phyloP scores from a whole-genome alignment of 92 coral and sea anemone genomes.

The Epizoanthus stellaris region DNA sequence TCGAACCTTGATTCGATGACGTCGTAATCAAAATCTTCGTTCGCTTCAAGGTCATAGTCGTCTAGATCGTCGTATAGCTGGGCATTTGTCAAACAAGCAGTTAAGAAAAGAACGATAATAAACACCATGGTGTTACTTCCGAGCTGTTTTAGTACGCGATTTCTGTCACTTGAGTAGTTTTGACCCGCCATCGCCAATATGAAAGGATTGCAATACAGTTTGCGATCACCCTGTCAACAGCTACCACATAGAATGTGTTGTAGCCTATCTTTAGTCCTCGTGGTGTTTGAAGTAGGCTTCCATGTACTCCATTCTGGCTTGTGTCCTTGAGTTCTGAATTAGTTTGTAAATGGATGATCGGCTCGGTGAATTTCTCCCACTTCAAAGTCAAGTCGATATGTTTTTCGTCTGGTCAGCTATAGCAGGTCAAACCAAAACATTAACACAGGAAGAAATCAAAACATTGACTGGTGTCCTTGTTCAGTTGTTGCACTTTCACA shows the following conservation, averaged over 20 bases:
- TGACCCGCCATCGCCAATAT: too few relatives aligned
- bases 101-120: neutral
- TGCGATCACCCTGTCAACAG: too few relatives aligned
- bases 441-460: neutral
- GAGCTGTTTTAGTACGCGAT: too few relatives aligned
- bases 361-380: too few relatives aligned
- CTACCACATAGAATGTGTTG: too few relatives aligned
- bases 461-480: constrained; percentile 12
- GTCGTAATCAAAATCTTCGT: neutral
- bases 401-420: neutral
- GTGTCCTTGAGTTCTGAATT: too few relatives aligned
- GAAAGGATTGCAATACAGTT: too few relatives aligned
- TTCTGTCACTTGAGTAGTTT: too few relatives aligned
- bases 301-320: too few relatives aligned
- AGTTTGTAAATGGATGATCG: too few relatives aligned
- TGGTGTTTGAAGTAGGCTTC: too few relatives aligned
- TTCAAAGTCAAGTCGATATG: neutral
- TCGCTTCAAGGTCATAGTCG: neutral
- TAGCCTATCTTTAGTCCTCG: too few relatives aligned
- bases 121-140: neutral
- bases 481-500: neutral
- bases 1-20: neutral
- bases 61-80: constrained; percentile 2
- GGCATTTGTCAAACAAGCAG: neutral
- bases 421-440: neutral